Evolutionary conservation across 1,140 invertebrate species (phyloP).

Genomic region (Zaprionus capensis): DNA sequence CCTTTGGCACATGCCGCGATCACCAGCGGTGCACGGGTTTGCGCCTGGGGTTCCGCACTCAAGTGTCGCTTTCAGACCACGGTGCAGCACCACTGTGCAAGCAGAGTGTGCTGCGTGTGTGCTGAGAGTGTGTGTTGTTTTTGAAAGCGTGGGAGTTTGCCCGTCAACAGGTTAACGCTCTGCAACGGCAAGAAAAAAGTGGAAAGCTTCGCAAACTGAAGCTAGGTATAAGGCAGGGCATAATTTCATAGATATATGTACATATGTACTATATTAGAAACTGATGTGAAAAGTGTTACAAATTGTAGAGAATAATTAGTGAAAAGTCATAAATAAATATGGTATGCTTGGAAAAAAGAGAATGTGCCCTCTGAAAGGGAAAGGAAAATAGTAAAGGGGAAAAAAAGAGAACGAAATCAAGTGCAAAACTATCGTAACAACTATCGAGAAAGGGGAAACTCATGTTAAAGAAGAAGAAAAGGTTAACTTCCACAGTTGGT

Average conservation of each 20-base stretch:
- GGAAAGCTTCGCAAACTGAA: neutral
- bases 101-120: conserved; percentile 31
- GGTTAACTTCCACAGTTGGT: too few species aligned
- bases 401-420: neutral
- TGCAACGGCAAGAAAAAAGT: neutral
- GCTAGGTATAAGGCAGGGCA: too few species aligned
- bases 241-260: neutral
- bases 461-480: too few species aligned
- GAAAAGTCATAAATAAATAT: neutral
- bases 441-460: too few species aligned
- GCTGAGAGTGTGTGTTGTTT: conserved; percentile 1
- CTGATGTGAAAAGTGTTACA: neutral
- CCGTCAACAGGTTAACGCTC: conserved; percentile 44
- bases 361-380: neutral
- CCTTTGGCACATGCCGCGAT: conserved; percentile 78
- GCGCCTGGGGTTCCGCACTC: conserved; percentile 65
- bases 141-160: conserved; percentile 67
- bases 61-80: conserved; percentile 56
- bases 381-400: neutral
- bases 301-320: neutral
- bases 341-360: neutral
- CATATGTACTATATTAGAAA: neutral
- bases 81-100: conserved; percentile 40
- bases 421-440: too few species aligned
- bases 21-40: conserved; percentile 72